Evolutionary conservation across 2,113 vertebrate genomes (phyloP), one percentile per base, ranked within the genome.

Genomic region (Atlantisia rogersi): DNA sequence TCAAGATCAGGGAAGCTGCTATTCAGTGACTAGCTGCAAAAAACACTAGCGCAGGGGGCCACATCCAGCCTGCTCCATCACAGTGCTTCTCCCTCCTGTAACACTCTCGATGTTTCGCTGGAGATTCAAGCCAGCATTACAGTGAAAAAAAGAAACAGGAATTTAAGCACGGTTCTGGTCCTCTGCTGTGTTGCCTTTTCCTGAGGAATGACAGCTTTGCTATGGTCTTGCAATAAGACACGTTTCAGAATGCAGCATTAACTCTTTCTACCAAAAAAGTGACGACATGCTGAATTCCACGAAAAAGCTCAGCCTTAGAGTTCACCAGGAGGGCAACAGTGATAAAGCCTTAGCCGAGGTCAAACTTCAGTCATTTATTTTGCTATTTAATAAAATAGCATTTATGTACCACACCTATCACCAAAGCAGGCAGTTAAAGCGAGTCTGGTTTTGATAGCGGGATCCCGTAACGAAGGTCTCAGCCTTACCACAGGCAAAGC

Each of bases 271-370:
- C 69, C 71, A 88, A 79, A 69, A 46, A 87, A 95, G 96, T 95
- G 97, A 97, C 91, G 97, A 98, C 97, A 98, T 84, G 92, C 96
- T 77, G 90, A 86, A 93, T 93, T 97, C 96, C 97, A 97, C 16
- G 44, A 92, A 91, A 96, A 82, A 93, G 94, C 96, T 97, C 91
- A 75, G 91, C 94, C 94, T 95, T 65, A 32, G 97, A 95, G 98
- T 98, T 98, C 98, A 98, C 95, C 85, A 91, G 97, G 92, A 78
- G 97, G 97, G 95, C 98, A 98, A 62, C 86, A 94, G 91, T 92
- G 98, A 98, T 97, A 97, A 98, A 98, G 97, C 92, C 94, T 90
- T 55, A 69, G 80, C 94, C 80, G 96, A 97, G 96, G 95, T 97
- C 97, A 97, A 97, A 97, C 94, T 95, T 86, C 92, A 91, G 91